Percentiles rank a stretch among this genome's conserved stretches.
These are phyloP conservation scores for Hypotaenidia okinawae DNA, from an alignment of 2,797 vertebrate genomes.

Conservation along the genomic window DNA sequence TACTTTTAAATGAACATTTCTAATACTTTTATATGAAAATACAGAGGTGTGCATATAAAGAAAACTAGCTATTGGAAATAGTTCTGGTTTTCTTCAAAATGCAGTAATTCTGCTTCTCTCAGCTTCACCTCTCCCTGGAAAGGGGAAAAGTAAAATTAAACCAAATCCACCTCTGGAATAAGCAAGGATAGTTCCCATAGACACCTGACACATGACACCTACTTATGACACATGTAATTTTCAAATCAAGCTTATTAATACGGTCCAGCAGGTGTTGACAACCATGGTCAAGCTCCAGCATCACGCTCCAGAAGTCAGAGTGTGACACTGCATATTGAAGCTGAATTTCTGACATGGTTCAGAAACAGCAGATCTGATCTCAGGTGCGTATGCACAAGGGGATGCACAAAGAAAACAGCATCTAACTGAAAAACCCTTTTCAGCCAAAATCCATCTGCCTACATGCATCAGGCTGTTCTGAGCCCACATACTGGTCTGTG, in stretches of 20 bases:
- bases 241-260: background rate
- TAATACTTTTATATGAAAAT: background rate
- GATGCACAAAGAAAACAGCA: background rate
- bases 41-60: background rate
- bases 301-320: background rate
- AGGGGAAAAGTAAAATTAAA: background rate
- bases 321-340: background rate
- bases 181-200: background rate
- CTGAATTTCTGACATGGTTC: background rate
- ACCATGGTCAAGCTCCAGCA: background rate
- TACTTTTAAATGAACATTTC: background rate
- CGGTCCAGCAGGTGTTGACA: background rate
- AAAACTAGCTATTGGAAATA: background rate
- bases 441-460: background rate
- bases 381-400: background rate
- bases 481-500: background rate
- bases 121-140: background rate
- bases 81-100: background rate
- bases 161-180: background rate
- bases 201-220: background rate
- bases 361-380: background rate
- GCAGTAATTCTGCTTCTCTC: background rate
- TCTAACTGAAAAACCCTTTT: background rate
- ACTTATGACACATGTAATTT: background rate
- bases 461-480: background rate